A percentile compares a stretch with the other conserved stretches of the same genome.
Conservation (phyloP, 2,113 vertebrate genomes). For the Arenaria interpres region DNA sequence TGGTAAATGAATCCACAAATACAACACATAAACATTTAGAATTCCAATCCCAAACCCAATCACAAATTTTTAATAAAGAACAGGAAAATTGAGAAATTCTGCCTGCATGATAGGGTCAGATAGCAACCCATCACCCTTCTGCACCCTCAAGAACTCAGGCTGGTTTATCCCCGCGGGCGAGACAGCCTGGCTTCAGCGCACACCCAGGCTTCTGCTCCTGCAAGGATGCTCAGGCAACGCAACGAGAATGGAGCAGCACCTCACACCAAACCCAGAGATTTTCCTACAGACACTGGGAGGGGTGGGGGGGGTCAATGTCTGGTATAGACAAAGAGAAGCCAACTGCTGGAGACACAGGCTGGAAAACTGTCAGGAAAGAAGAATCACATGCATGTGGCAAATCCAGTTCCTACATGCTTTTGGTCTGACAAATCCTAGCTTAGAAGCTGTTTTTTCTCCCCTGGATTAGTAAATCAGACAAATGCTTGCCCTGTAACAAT, state of each 20-base stretch:
- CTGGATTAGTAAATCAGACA: constrained; percentile 19
- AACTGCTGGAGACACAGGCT: neutral
- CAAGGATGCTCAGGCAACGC: neutral
- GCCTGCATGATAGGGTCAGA: accelerated
- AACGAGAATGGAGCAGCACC: accelerated
- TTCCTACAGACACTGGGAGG: neutral
- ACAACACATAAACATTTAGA: neutral
- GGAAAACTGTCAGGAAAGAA: neutral
- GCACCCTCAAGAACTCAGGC: neutral
- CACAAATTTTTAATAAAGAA: neutral
- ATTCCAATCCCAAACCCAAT: neutral
- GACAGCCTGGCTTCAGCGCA: neutral
- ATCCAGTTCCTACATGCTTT: neutral
- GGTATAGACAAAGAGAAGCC: neutral
- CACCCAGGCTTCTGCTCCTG: accelerated
- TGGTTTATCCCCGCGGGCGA: accelerated
- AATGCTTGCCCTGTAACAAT: neutral
- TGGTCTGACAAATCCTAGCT: neutral
- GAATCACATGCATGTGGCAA: neutral
- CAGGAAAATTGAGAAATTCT: neutral
- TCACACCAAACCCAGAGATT: neutral
- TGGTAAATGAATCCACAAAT: neutral
- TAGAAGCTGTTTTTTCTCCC: neutral
- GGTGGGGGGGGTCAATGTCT: neutral
- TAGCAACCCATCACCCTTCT: accelerated